Base-by-base conservation (phyloP, 2,888 invertebrate genomes). In the Apodemia arnacis region DNA sequence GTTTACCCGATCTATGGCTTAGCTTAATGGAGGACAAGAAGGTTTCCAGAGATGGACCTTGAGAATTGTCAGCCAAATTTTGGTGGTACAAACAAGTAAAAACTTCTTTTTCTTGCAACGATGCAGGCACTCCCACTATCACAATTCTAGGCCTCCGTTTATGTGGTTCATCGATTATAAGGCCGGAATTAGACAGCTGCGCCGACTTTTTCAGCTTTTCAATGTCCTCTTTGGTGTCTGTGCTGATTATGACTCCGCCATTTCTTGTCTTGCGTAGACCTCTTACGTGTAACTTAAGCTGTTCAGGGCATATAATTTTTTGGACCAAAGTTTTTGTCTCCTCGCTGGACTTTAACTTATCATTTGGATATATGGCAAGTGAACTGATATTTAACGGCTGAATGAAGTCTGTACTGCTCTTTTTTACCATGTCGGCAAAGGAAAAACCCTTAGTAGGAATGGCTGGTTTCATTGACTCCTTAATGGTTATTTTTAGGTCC, bases 211-310 rank as follows among this genome's bases (percentile, higher is more conserved):
- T 81, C 15, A 74, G 74, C 41, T 81, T 81, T 63, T 63, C 24
- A 24, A 81, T 59, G 44, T 81, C 82, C 7, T 77, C 82, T 31
- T 82, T 82, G 7, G 69, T 82, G n/a, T 82, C 82, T 6, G 76
- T 82, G 49, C 76, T 82, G 21, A 82, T 82, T 38, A 82, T 83
- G 21, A 83, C 83, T n/a, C 83, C 83, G 18, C 83, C 72, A 41
- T 78, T 79, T 44, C 54, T 83, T 0, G 78, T 63, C 34, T 83
- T 79, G 1, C 73, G 21, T 31, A 78, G 69, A 1, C 78, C 78
- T 24, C 78, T 34, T 24, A 83, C 83, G 4, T 54, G 70, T 27
- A 78, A 34, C 27, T 80, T 80, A 1, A 80, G 6, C 21, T 80
- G 75, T 3, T 84, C 77, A 38, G 84, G 84, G 27, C 54, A 59